phyloP scores from a whole-genome alignment of 1,140 invertebrate genomes.

The Aphaenogaster rudis region DNA sequence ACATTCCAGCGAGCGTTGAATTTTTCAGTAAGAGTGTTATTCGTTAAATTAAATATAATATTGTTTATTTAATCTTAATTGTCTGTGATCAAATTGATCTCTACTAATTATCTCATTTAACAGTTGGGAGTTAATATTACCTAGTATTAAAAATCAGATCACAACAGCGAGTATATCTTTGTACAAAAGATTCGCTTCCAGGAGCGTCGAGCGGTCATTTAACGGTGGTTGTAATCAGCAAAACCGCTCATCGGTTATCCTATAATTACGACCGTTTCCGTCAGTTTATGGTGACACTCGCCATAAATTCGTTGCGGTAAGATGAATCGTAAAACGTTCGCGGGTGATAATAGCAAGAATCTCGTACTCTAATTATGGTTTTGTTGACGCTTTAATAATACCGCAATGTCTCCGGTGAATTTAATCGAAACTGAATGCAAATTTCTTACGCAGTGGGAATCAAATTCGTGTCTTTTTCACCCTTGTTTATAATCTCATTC shows the following conservation, averaged over 20 bases:
- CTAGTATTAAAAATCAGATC: neutral
- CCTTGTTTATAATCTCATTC: neutral
- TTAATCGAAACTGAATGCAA: neutral
- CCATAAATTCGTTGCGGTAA: slow-evolving; percentile 46
- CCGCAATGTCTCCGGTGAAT: neutral
- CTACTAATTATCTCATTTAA: neutral
- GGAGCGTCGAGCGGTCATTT: slow-evolving; percentile 44
- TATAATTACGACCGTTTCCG: slow-evolving; percentile 50
- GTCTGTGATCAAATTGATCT: neutral
- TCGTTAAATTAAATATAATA: neutral
- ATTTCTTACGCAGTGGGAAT: neutral
- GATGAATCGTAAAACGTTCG: slow-evolving; percentile 46
- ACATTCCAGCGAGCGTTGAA: neutral
- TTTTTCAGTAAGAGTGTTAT: neutral
- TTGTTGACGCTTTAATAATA: slow-evolving; percentile 22
- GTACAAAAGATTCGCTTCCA: slow-evolving; percentile 6
- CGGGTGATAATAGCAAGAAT: slow-evolving; percentile 46
- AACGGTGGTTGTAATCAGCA: slow-evolving; percentile 54
- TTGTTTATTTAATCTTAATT: neutral
- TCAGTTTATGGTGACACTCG: slow-evolving; percentile 57
- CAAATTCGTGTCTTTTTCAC: slow-evolving; percentile 13
- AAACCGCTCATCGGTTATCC: slow-evolving; percentile 50
- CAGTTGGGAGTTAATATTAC: neutral
- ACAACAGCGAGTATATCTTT: neutral
- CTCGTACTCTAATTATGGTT: slow-evolving; percentile 48